phyloP scores from a whole-genome alignment of 2,888 invertebrate species.

The Dioctria linearis region DNA sequence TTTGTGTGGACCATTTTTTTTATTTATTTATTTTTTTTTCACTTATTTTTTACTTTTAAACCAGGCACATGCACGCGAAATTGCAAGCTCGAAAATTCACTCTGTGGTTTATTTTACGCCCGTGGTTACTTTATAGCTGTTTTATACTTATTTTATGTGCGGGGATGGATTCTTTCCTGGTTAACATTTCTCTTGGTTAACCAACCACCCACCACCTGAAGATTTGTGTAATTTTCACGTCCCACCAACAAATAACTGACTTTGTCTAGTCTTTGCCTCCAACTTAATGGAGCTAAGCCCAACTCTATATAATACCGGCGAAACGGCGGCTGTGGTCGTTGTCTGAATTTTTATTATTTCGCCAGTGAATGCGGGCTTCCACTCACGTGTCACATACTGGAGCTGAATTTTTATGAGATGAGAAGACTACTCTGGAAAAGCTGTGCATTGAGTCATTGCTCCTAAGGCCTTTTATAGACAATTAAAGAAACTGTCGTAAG shows the following conservation, averaged over 20 bases:
- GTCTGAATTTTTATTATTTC: slow-evolving; percentile 20
- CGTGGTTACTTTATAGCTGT: not conserved
- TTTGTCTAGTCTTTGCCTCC: no score
- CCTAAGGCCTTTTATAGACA: not conserved
- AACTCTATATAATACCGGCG: no score
- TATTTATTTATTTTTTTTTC: not conserved
- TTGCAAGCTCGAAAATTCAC: not conserved
- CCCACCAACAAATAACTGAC: not conserved
- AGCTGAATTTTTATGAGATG: slow-evolving; percentile 19
- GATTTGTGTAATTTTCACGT: not conserved
- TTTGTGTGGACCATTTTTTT: slow-evolving; percentile 49
- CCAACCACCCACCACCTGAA: not conserved
- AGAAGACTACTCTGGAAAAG: not conserved
- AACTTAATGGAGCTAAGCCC: no score
- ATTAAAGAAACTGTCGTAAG: not conserved
- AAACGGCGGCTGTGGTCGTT: not conserved
- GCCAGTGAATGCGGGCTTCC: not conserved
- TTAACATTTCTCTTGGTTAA: no score
- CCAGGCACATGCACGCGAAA: not conserved
- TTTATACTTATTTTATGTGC: not conserved
- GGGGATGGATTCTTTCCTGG: not conserved
- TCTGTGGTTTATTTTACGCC: not conserved
- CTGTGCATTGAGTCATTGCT: not conserved
- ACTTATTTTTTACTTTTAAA: not conserved
- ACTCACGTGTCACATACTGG: slow-evolving; percentile 10